Conservation (phyloP, 2,888 invertebrate genomes). For the Hypolimnas misippus region DNA sequence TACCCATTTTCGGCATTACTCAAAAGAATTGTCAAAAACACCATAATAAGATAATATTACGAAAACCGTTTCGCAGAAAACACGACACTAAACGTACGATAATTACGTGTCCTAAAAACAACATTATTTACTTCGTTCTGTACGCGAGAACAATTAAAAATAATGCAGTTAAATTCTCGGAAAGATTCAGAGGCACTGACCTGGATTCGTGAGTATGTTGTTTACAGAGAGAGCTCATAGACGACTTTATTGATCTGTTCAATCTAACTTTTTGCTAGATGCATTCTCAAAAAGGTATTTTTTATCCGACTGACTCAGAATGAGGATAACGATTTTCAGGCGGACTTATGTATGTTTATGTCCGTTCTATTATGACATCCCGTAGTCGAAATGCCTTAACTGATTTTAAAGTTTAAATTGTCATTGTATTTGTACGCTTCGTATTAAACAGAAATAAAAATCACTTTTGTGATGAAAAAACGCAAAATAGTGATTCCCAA, state of each 20-base stretch:
- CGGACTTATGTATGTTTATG: too few species aligned
- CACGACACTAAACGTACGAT: neutral
- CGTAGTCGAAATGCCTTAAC: too few species aligned
- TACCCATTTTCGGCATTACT: neutral
- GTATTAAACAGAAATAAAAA: too few species aligned
- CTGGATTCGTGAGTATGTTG: constrained; percentile 12
- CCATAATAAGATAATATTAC: neutral
- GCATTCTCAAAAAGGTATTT: too few species aligned
- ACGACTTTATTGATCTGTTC: neutral
- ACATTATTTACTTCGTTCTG: constrained; percentile 14
- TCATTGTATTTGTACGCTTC: too few species aligned
- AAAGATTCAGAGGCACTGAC: constrained; percentile 21
- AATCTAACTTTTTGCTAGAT: neutral
- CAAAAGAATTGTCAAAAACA: neutral
- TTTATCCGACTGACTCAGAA: too few species aligned
- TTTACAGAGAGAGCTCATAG: constrained; percentile 3
- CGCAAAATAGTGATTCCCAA: too few species aligned
- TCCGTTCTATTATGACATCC: too few species aligned
- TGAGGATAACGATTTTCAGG: too few species aligned
- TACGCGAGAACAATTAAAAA: constrained; percentile 17
- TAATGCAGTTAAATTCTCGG: constrained; percentile 12
- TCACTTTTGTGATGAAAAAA: too few species aligned
- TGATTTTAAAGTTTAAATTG: too few species aligned
- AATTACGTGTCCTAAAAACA: constrained; percentile 3
- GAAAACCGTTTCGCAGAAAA: too few species aligned